Evolutionary conservation across 2,888 invertebrate species (phyloP).

Genomic region (Ectemnius cavifrons): DNA sequence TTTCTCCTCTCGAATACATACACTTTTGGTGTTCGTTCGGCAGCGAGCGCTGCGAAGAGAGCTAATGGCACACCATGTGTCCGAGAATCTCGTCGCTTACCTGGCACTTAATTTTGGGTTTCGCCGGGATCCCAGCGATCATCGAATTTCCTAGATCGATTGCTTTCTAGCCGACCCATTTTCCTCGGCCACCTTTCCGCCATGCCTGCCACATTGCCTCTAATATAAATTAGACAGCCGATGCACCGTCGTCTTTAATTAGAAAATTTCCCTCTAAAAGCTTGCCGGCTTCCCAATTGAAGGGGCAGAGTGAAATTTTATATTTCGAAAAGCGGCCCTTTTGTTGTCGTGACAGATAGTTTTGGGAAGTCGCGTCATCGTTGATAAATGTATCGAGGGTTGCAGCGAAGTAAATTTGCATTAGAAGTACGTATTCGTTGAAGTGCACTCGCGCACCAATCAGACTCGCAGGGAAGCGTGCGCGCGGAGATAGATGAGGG

Average conservation of each 20-base stretch:
- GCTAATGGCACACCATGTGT: constrained; percentile 63
- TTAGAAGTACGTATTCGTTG: not conserved
- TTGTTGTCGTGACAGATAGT: too few species aligned
- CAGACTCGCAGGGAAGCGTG: constrained; percentile 43
- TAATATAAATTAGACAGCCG: constrained; percentile 28
- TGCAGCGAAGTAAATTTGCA: constrained; percentile 20
- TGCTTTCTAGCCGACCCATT: not conserved
- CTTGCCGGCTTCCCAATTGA: too few species aligned
- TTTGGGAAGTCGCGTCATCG: not conserved
- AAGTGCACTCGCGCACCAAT: not conserved
- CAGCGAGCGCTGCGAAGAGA: constrained; percentile 41
- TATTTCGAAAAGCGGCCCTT: too few species aligned
- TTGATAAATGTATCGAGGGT: constrained; percentile 10
- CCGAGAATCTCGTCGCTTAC: constrained; percentile 58
- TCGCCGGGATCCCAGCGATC: constrained; percentile 31
- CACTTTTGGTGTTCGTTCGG: constrained; percentile 43
- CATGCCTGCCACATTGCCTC: not conserved
- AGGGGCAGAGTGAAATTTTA: too few species aligned
- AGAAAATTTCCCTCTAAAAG: constrained; percentile 10
- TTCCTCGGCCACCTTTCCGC: not conserved
- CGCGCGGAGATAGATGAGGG: constrained; percentile 51
- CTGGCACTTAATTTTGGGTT: constrained; percentile 61
- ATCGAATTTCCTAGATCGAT: constrained; percentile 51
- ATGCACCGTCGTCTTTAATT: constrained; percentile 15
- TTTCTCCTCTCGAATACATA: constrained; percentile 34